Conservation (phyloP, 2,797 vertebrate genomes). For the Hypotaenidia okinawae region DNA sequence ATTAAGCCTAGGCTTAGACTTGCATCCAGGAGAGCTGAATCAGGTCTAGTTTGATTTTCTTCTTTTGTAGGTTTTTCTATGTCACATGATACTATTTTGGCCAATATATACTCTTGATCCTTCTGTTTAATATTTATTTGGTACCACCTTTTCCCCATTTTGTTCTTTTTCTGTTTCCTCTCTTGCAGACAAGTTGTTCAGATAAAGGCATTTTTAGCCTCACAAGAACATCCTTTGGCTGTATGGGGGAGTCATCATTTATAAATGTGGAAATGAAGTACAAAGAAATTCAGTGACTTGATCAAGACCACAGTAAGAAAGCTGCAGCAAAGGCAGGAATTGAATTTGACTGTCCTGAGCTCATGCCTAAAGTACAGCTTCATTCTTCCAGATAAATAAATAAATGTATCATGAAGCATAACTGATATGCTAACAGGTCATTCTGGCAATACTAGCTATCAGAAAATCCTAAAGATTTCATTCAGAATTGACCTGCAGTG, state of each 20-base stretch:
- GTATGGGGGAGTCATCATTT: background rate
- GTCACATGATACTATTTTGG: background rate
- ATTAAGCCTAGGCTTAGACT: background rate
- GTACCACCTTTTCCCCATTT: background rate
- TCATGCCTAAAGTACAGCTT: background rate
- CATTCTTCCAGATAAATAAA: background rate
- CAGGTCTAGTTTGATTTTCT: background rate
- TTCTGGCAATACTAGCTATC: background rate
- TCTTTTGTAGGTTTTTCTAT: background rate
- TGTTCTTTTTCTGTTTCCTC: background rate
- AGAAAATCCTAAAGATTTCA: background rate
- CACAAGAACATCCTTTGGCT: background rate
- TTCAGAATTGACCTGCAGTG: background rate
- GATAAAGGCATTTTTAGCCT: background rate
- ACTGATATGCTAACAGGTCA: background rate
- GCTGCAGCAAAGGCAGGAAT: background rate
- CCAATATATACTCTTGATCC: background rate
- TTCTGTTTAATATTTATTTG: background rate
- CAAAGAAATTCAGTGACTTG: background rate
- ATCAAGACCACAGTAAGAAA: background rate
- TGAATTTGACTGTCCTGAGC: background rate
- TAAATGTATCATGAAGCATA: background rate
- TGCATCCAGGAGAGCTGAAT: background rate
- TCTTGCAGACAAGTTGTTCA: background rate
- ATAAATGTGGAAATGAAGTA: background rate